Percentiles rank a stretch among this genome's conserved stretches.
phyloP scores from a whole-genome alignment of 1,140 invertebrate genomes.

The Ericerus pela region DNA sequence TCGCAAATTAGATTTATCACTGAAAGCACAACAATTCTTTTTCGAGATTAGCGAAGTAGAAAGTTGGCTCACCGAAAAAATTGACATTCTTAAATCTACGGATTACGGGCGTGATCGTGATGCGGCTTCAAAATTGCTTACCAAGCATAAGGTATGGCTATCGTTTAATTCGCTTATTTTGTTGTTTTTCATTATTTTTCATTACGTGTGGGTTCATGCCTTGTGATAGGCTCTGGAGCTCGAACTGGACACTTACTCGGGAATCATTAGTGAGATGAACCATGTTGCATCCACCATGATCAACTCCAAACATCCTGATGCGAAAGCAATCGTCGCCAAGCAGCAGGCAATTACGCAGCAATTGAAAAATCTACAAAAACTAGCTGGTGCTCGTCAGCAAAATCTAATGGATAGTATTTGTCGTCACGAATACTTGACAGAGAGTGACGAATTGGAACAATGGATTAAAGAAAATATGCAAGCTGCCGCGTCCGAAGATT shows the following conservation, averaged over 20 bases:
- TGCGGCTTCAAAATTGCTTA: conserved; percentile 74
- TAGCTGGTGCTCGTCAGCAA: conserved; percentile 62
- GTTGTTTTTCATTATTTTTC: not conserved
- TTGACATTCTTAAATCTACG: conserved; percentile 58
- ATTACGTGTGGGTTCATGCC: not conserved
- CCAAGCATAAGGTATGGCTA: conserved; percentile 66
- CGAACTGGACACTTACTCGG: conserved; percentile 84
- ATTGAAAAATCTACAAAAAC: conserved; percentile 61
- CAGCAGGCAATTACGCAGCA: conserved; percentile 62
- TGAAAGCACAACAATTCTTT: conserved; percentile 78
- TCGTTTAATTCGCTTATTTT: not conserved
- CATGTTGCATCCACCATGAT: conserved; percentile 68
- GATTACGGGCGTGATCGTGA: conserved; percentile 79
- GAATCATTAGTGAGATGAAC: conserved; percentile 83
- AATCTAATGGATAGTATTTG: conserved; percentile 81
- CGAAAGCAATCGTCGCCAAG: conserved; percentile 58
- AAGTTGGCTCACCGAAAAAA: conserved; percentile 79
- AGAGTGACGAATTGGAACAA: conserved; percentile 76
- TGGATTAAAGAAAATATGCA: conserved; percentile 92
- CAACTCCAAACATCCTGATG: conserved; percentile 56
- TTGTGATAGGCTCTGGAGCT: conserved; percentile 59
- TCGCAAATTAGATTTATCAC: conserved; percentile 63
- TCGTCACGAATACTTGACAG: conserved; percentile 78
- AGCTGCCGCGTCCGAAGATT: conserved; percentile 82
- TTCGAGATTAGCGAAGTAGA: conserved; percentile 85